Conservation (phyloP, 2,888 invertebrate species). For the Noctua comes region DNA sequence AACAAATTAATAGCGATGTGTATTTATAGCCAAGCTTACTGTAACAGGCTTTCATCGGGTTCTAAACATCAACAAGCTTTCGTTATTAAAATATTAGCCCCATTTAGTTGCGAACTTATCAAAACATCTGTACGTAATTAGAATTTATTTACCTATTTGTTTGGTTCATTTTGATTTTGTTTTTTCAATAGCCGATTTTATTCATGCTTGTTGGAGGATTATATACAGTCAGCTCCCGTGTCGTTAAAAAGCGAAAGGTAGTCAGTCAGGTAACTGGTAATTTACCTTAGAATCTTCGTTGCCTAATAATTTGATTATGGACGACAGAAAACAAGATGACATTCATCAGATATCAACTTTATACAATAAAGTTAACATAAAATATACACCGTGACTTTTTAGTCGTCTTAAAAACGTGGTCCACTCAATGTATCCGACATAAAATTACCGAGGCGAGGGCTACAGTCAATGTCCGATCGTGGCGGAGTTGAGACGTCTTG, state of each 20-base stretch:
- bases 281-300: no score
- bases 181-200: not conserved
- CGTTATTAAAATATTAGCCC: constrained; percentile 8
- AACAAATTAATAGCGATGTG: not conserved
- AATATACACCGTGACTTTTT: no score
- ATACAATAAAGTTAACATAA: no score
- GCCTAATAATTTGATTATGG: no score
- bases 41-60: not conserved
- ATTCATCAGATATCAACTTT: no score
- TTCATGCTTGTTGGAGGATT: not conserved
- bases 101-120: constrained; percentile 18
- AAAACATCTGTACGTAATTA: not conserved
- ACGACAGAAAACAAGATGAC: not conserved
- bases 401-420: no score
- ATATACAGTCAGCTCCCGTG: not conserved
- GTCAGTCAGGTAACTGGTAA: no score
- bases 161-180: not conserved
- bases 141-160: constrained; percentile 3
- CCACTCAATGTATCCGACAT: no score
- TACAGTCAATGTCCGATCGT: no score
- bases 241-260: not conserved
- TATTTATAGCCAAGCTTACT: not conserved
- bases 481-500: no score
- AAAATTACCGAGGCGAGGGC: no score
- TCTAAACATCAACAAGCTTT: constrained; percentile 13